Evolutionary conservation across 2,113 vertebrate genomes (phyloP).

Genomic region (Ia io): DNA sequence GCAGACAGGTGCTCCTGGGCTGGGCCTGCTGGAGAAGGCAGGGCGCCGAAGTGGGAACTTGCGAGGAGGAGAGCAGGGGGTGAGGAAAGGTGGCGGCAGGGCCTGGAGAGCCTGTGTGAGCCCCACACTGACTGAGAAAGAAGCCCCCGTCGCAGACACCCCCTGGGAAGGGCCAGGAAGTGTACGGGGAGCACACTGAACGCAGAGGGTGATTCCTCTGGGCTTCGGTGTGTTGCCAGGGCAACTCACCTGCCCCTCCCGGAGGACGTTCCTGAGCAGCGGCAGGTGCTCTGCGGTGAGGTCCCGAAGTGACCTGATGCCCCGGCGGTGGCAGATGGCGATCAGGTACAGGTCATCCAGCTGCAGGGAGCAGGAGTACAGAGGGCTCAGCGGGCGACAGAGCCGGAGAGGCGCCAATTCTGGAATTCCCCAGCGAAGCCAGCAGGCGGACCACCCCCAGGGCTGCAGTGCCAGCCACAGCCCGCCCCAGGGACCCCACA

Average conservation of each 20-base stretch:
- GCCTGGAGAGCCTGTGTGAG: background rate
- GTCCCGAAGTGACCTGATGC: constrained; percentile 89
- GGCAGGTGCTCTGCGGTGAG: constrained; percentile 89
- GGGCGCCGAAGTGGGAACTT: background rate
- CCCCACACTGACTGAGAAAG: background rate
- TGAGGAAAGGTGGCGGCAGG: background rate
- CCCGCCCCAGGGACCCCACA: background rate
- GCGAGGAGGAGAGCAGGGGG: background rate
- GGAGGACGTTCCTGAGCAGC: constrained; percentile 88
- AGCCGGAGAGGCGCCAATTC: background rate
- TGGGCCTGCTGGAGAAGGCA: background rate
- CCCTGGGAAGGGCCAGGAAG: background rate
- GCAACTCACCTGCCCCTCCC: constrained; percentile 87
- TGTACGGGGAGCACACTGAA: background rate
- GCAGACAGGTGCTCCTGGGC: background rate
- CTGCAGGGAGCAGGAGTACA: constrained; percentile 72
- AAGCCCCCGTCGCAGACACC: background rate
- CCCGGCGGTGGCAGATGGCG: constrained; percentile 87
- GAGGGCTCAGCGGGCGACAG: background rate
- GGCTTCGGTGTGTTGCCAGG: rapidly evolving
- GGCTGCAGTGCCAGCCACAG: background rate
- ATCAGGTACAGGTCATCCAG: constrained; percentile 94
- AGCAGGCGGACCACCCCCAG: no score
- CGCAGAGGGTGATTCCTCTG: rapidly evolving
- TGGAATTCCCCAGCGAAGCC: rapidly evolving